Conservation (phyloP, 2,888 invertebrate species). For the Hydropsyche betteni region DNA sequence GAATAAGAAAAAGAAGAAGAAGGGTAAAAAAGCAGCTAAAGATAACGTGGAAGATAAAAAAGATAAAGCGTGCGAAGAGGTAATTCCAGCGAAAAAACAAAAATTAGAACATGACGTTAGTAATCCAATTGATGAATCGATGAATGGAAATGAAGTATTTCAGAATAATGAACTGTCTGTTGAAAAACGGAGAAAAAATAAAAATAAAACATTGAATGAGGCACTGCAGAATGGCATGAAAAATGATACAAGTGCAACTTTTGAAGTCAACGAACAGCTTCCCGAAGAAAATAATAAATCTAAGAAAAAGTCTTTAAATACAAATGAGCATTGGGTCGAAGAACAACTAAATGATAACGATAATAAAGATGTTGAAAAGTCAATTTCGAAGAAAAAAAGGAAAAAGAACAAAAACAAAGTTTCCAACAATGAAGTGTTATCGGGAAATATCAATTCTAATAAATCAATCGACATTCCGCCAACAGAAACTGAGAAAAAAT, state of each 20-base stretch:
- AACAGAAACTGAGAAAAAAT: slow-evolving; percentile 53
- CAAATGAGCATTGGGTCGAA: no score
- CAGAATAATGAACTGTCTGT: no score
- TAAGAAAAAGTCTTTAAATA: no score
- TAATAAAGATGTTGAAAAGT: slow-evolving; percentile 23
- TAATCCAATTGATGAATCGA: no score
- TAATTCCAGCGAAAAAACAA: slow-evolving; percentile 8
- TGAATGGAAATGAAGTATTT: slow-evolving; percentile 34
- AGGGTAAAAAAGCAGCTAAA: slow-evolving; percentile 47
- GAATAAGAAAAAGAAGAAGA: slow-evolving; percentile 54
- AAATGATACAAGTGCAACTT: no score
- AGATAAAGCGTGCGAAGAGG: slow-evolving; percentile 25
- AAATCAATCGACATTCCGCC: slow-evolving; percentile 48
- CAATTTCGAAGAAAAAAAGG: slow-evolving; percentile 7
- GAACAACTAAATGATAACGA: slow-evolving; percentile 15
- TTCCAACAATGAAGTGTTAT: neutral
- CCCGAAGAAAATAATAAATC: no score
- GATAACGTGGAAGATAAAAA: slow-evolving; percentile 47
- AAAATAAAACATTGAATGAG: no score
- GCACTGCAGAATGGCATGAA: no score
- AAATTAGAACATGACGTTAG: slow-evolving; percentile 45
- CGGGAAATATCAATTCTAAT: slow-evolving; percentile 49
- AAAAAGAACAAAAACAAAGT: slow-evolving; percentile 3
- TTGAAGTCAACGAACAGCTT: no score
- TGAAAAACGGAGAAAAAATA: no score